Base-by-base conservation (phyloP, 23 tunicate species). In the Halocynthia roretzi region DNA sequence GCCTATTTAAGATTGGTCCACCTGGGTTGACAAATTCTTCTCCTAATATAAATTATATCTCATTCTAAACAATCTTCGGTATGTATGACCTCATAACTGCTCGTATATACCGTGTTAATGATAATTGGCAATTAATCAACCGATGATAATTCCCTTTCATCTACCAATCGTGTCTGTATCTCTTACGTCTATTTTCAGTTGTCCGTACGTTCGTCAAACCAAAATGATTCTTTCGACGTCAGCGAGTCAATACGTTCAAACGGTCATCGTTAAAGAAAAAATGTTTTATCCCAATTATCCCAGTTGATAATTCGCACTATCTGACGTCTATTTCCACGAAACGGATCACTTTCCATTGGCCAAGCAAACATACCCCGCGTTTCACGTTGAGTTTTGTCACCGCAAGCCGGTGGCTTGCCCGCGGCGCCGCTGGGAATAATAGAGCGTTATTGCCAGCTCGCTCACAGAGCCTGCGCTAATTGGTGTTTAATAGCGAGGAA, bases 401-500 rank as follows among this genome's bases (percentile, higher is more conserved):
- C 70, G n/a, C 31, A 48, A 65, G 70, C 70, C 70, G 70, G 31
- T 48, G 31, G 31, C 70, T 40, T 48, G 70, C 70, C 70, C 48
- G 48, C 48, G 70, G 70, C 70, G 31, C 19, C 70, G 14, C 70
- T 9, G 19, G 48, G 70, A 48, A 48, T 40, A 48, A 20, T 11
- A 48, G 10, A 20, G 31, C 31, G 5, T 20, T 48, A 48, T 65
- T 8, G 10, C 31, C 22, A 20, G 9, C 70, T 9, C 19, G 31
- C 70, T 65, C 9, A 9, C 10, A 9, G 19, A 15, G 70, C 19
- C 19, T 20, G 31, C 61, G 14, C 76, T 50, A 74, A 74, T 74
- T 12, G 56, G 60, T 48, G 56, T 74, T 74, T 50, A 54, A 74
- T 74, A 74, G 63, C 21, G 56, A 74, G 78, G 78, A 74, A 74